Conservation (phyloP, 2,797 vertebrate species). For the Alosa sapidissima region DNA sequence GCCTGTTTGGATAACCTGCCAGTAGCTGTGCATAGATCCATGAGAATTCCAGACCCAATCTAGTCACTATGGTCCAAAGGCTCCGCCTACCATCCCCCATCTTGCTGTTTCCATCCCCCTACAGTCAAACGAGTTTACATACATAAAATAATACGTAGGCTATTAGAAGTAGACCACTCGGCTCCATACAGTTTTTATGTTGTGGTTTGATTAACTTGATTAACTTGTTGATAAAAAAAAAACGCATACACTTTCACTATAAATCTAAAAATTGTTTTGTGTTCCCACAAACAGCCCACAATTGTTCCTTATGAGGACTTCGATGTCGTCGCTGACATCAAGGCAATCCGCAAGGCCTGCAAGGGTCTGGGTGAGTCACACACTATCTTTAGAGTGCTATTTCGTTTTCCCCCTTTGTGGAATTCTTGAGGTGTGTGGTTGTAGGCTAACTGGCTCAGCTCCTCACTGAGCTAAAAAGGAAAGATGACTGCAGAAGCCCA, state of each 20-base stretch:
- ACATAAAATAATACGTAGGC: not conserved
- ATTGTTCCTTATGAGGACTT: conserved; percentile 74
- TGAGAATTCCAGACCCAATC: conserved; percentile 11
- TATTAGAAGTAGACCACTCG: too few species aligned
- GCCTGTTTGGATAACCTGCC: conserved; percentile 1
- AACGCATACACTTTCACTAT: not conserved
- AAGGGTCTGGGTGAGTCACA: conserved; percentile 74
- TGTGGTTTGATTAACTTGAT: too few species aligned
- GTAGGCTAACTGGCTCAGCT: not conserved
- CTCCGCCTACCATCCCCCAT: conserved; percentile 15
- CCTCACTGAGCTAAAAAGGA: not conserved
- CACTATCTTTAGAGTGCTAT: not conserved
- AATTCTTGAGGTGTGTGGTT: not conserved
- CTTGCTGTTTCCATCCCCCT: conserved; percentile 18
- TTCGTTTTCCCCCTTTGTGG: not conserved
- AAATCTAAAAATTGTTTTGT: not conserved
- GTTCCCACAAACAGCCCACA: conserved; percentile 65
- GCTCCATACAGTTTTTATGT: too few species aligned
- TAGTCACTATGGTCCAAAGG: not conserved
- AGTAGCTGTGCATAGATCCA: not conserved
- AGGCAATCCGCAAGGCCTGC: conserved; percentile 80
- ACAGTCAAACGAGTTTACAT: not conserved
- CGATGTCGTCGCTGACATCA: conserved; percentile 75
- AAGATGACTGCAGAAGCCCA: not conserved
- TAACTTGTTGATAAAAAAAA: too few species aligned